Evolutionary conservation across 2,888 invertebrate genomes (phyloP).

Genomic region (Lasius platythorax): DNA sequence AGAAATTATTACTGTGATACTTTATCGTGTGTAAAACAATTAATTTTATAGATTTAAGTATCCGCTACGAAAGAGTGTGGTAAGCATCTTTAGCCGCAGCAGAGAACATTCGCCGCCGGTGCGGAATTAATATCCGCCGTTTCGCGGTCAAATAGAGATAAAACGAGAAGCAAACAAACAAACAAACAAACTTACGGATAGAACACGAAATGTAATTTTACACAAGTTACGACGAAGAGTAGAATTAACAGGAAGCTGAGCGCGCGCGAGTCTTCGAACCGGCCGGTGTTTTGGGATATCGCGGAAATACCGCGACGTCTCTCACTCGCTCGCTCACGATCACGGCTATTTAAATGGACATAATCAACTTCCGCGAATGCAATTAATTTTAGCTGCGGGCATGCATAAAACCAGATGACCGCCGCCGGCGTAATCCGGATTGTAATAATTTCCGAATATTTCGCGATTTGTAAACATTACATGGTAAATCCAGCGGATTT

Average conservation of each 20-base stretch:
- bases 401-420: conserved; percentile 26
- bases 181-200: not conserved
- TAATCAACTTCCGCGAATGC: conserved; percentile 47
- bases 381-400: conserved; percentile 46
- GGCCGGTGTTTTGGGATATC: conserved; percentile 38
- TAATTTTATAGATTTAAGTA: not conserved
- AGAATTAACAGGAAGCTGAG: conserved; percentile 48
- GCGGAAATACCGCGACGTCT: conserved; percentile 22
- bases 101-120: not conserved
- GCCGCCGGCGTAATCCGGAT: conserved; percentile 24
- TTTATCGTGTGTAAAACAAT: not conserved
- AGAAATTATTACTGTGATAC: not conserved
- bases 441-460: conserved; percentile 46
- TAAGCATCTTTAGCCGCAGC: conserved; percentile 14
- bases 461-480: conserved; percentile 36
- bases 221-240: conserved; percentile 51
- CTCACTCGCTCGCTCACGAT: not conserved
- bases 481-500: not conserved
- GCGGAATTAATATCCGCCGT: conserved; percentile 28
- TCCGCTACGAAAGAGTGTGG: not conserved
- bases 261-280: conserved; percentile 3
- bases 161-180: conserved; percentile 44
- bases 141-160: conserved; percentile 11
- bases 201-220: conserved; percentile 57
- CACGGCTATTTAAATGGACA: conserved; percentile 43